These are phyloP conservation scores for Drosophila persimilis DNA, from an alignment of 1,140 invertebrate species.

Conservation along the genomic window DNA sequence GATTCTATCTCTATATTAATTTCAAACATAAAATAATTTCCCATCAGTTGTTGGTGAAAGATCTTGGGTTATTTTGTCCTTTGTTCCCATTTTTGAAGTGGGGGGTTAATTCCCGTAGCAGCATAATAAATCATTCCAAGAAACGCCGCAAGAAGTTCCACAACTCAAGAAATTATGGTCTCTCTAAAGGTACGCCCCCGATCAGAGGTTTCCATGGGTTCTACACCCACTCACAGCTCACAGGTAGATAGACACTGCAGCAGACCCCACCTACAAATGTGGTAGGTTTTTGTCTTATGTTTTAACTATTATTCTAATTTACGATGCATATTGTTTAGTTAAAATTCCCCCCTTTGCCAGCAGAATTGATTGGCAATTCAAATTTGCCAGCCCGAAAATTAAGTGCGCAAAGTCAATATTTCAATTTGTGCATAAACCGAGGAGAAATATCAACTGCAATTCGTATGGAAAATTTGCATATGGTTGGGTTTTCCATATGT, in stretches of 20 bases:
- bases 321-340: constrained; percentile 72
- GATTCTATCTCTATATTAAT: constrained; percentile 1
- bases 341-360: constrained; percentile 14
- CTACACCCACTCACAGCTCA: constrained; percentile 30
- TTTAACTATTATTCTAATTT: constrained; percentile 71
- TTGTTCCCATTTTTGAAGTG: background rate
- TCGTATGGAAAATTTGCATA: constrained; percentile 63
- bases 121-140: constrained; percentile 42
- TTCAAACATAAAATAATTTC: constrained; percentile 13
- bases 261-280: constrained; percentile 28
- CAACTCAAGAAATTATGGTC: constrained; percentile 24
- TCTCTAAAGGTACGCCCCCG: constrained; percentile 38
- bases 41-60: constrained; percentile 6
- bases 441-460: constrained; percentile 40
- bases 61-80: too few relatives aligned
- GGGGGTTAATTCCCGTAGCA: constrained; percentile 17
- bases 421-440: constrained; percentile 58
- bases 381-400: constrained; percentile 74
- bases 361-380: constrained; percentile 68
- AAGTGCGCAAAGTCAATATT: constrained; percentile 80
- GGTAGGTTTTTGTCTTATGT: constrained; percentile 43
- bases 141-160: constrained; percentile 43
- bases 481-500: constrained; percentile 27
- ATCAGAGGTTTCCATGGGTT: constrained; percentile 13
- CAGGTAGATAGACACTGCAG: too few relatives aligned